phyloP scores from a whole-genome alignment of 2,888 invertebrate genomes.

The Slavum lentiscoides region DNA sequence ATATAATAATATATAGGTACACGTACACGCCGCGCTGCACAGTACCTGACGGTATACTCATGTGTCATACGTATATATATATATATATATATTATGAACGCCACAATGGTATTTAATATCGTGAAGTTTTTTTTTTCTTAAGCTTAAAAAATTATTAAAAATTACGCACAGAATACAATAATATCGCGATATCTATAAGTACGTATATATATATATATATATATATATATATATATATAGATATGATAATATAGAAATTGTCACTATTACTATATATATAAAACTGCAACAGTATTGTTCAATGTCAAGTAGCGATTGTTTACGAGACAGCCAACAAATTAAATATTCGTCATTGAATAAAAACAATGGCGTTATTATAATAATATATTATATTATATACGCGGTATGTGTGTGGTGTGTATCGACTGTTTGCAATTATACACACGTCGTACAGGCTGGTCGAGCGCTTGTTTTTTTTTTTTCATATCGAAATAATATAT shows the following conservation, averaged over 20 bases:
- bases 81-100: too few species aligned
- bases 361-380: slow-evolving; percentile 21
- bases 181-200: too few species aligned
- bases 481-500: background rate
- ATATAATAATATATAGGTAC: too few species aligned
- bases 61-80: too few species aligned
- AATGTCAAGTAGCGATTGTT: slow-evolving; percentile 29
- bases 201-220: too few species aligned
- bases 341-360: slow-evolving; percentile 28
- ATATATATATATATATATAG: background rate
- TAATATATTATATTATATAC: background rate
- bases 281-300: slow-evolving; percentile 1
- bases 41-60: too few species aligned
- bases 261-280: background rate
- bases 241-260: background rate
- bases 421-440: background rate
- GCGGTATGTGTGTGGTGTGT: background rate
- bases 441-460: background rate
- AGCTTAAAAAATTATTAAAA: too few species aligned
- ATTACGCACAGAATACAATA: too few species aligned
- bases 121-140: too few species aligned
- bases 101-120: too few species aligned
- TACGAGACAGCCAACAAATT: slow-evolving; percentile 33
- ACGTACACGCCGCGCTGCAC: too few species aligned
- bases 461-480: background rate